phyloP scores from a whole-genome alignment of 2,797 vertebrate genomes.

The Sciaenops ocellatus region DNA sequence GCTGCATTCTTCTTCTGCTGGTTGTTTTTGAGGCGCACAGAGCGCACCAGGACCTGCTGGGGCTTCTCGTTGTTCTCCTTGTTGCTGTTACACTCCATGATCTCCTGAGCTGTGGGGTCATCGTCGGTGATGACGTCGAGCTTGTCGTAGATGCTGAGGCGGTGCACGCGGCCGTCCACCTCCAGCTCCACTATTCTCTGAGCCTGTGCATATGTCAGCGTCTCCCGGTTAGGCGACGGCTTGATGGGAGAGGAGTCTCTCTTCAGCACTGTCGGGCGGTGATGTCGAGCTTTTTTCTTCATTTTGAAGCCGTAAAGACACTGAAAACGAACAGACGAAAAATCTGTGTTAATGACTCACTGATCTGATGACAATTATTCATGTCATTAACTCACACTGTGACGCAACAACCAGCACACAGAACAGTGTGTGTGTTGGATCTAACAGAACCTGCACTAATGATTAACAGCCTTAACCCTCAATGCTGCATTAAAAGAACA shows the following conservation, averaged over 20 bases:
- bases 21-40: conserved; percentile 93
- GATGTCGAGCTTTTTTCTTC: conserved; percentile 95
- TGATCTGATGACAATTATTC: not conserved
- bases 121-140: conserved; percentile 94
- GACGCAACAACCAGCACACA: conserved; percentile 3
- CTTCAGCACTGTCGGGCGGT: conserved; percentile 88
- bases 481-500: not conserved
- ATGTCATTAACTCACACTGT: not conserved
- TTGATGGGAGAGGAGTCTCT: conserved; percentile 94
- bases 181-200: conserved; percentile 99
- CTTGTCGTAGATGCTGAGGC: conserved; percentile 97
- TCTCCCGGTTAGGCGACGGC: conserved; percentile 95
- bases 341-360: not conserved
- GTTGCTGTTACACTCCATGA: conserved; percentile 98
- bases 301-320: conserved; percentile 84
- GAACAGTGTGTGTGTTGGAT: not conserved
- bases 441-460: conserved; percentile 1
- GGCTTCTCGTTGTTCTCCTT: conserved; percentile 97
- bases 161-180: conserved; percentile 95
- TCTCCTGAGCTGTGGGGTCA: conserved; percentile 96
- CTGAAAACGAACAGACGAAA: conserved; percentile 31
- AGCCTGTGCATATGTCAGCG: conserved; percentile 96
- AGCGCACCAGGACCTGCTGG: conserved; percentile 90
- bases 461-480: conserved; percentile 19
- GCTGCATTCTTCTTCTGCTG: conserved; percentile 92